Conservation (phyloP, 2,888 invertebrate genomes). For the Cheilosia grossa region DNA sequence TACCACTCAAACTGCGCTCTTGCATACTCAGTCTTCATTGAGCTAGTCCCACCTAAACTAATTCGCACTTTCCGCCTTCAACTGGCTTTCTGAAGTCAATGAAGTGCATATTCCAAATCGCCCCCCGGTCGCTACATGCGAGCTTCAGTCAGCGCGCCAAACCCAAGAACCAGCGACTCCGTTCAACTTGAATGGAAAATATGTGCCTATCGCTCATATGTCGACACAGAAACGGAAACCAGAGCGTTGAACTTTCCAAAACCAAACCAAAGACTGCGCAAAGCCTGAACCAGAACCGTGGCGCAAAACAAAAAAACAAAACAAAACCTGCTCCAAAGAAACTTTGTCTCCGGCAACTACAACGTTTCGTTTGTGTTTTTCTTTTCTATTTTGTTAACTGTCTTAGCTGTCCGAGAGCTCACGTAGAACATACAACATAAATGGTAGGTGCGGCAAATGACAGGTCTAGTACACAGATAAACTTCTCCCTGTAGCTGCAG, state of each 20-base stretch:
- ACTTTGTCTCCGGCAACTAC: conserved; percentile 49
- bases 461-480: conserved; percentile 71
- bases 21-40: not conserved
- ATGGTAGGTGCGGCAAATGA: conserved; percentile 75
- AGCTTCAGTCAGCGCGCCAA: conserved; percentile 33
- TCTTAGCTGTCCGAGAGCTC: conserved; percentile 68
- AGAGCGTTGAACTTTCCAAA: conserved; percentile 70
- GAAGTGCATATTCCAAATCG: conserved; percentile 10
- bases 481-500: conserved; percentile 68
- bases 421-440: conserved; percentile 73
- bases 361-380: conserved; percentile 25
- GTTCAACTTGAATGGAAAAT: conserved; percentile 15
- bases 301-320: conserved; percentile 4
- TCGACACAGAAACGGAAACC: conserved; percentile 59
- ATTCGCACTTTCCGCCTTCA: not conserved
- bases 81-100: not conserved
- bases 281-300: conserved; percentile 40
- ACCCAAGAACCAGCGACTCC: conserved; percentile 36
- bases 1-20: not conserved
- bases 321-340: conserved; percentile 52
- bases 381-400: conserved; percentile 65
- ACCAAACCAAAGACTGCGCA: conserved; percentile 34
- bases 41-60: not conserved
- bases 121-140: conserved; percentile 1
- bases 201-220: conserved; percentile 37